Evolutionary conservation across 2,113 vertebrate genomes (phyloP).

Genomic region (Colaptes auratus): DNA sequence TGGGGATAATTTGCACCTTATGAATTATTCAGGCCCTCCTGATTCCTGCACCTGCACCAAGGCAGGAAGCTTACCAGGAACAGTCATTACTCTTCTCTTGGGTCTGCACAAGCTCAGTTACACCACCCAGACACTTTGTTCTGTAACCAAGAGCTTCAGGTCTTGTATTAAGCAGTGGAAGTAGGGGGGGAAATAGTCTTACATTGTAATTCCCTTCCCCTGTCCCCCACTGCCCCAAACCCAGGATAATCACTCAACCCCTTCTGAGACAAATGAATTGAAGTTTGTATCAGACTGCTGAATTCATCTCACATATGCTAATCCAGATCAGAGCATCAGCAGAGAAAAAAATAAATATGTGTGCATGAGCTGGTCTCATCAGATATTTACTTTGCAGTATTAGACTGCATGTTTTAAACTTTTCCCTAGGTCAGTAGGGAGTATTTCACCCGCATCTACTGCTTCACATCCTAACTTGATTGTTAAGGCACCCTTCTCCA

Average conservation of each 20-base stretch:
- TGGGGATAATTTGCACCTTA: constrained; percentile 74
- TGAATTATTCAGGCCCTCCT: constrained; percentile 78
- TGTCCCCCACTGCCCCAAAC: background rate
- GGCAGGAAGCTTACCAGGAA: constrained; percentile 73
- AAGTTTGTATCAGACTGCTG: background rate
- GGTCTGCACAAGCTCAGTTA: constrained; percentile 60
- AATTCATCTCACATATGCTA: constrained; percentile 32
- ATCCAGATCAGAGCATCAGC: constrained; percentile 8
- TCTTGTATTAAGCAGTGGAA: constrained; percentile 44
- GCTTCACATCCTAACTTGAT: constrained; percentile 37
- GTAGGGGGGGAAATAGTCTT: background rate
- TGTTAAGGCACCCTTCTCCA: background rate
- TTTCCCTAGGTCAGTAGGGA: background rate
- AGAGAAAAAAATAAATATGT: background rate
- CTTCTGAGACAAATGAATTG: constrained; percentile 9
- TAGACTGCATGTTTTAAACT: constrained; percentile 33
- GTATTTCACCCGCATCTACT: constrained; percentile 13
- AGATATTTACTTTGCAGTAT: constrained; percentile 54
- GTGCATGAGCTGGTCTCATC: constrained; percentile 18
- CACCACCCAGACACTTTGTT: constrained; percentile 72
- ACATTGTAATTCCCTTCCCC: background rate
- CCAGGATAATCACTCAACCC: constrained; percentile 2
- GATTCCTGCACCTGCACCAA: constrained; percentile 80
- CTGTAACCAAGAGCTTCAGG: constrained; percentile 68
- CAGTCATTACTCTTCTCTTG: constrained; percentile 70